Conservation (phyloP, 2,797 vertebrate species). For the Dryobates pubescens region DNA sequence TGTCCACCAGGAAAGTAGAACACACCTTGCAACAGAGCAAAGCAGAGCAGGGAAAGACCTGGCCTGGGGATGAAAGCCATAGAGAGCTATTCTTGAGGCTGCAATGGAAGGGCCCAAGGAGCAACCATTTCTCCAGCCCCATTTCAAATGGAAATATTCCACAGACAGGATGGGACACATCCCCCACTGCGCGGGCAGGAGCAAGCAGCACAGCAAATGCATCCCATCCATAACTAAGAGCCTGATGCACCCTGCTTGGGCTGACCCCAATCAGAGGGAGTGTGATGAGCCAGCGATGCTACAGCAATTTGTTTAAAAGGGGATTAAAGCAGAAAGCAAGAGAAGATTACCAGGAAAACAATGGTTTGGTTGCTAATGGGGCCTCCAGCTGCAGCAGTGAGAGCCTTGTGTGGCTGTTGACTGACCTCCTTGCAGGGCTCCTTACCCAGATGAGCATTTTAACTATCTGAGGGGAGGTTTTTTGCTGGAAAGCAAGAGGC, state of each 20-base stretch:
- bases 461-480: neutral
- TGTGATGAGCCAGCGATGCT: accelerated
- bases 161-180: neutral
- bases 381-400: neutral
- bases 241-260: neutral
- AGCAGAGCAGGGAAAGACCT: no score
- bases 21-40: no score
- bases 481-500: neutral
- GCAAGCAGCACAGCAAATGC: neutral
- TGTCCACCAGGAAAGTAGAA: no score
- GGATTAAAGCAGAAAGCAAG: slow-evolving; percentile 37
- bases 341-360: slow-evolving; percentile 1
- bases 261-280: neutral
- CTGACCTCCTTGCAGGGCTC: neutral
- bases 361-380: neutral
- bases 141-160: neutral
- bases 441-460: neutral
- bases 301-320: slow-evolving; percentile 58
- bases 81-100: neutral
- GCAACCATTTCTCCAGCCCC: neutral
- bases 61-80: no score
- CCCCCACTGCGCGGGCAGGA: neutral
- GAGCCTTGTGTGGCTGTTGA: neutral
- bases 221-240: accelerated
- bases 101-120: accelerated